phyloP scores from a whole-genome alignment of 2,113 vertebrate species.

The Grammomys dolichurus region DNA sequence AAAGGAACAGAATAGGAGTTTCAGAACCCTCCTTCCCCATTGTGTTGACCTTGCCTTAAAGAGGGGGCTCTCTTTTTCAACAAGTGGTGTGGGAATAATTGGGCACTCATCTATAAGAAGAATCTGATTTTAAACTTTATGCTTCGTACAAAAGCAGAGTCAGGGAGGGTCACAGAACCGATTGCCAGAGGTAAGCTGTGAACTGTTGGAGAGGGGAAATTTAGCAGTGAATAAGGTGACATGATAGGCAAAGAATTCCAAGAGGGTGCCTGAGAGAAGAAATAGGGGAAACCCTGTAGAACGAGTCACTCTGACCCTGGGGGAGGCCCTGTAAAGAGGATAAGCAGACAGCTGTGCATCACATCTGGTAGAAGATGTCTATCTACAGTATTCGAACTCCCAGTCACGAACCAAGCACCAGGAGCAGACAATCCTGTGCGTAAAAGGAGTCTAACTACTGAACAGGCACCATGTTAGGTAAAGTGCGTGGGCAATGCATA shows the following conservation, averaged over 20 bases:
- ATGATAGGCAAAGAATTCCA: background rate
- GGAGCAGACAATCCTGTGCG: background rate
- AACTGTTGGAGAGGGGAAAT: background rate
- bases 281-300: background rate
- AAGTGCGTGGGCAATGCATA: rapidly evolving
- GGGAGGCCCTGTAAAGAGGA: background rate
- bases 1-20: background rate
- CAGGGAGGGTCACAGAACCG: background rate
- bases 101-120: background rate
- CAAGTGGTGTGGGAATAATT: background rate
- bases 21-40: background rate
- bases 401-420: background rate
- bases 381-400: background rate
- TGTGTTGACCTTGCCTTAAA: background rate
- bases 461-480: background rate
- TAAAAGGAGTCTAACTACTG: rapidly evolving
- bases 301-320: background rate
- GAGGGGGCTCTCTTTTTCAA: background rate
- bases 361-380: background rate
- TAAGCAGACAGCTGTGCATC: background rate
- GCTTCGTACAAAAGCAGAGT: background rate
- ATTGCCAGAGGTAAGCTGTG: background rate
- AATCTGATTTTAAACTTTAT: background rate
- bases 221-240: background rate
- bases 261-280: background rate